phyloP scores from a whole-genome alignment of 2,113 vertebrate species.

The Isichthys henryi region DNA sequence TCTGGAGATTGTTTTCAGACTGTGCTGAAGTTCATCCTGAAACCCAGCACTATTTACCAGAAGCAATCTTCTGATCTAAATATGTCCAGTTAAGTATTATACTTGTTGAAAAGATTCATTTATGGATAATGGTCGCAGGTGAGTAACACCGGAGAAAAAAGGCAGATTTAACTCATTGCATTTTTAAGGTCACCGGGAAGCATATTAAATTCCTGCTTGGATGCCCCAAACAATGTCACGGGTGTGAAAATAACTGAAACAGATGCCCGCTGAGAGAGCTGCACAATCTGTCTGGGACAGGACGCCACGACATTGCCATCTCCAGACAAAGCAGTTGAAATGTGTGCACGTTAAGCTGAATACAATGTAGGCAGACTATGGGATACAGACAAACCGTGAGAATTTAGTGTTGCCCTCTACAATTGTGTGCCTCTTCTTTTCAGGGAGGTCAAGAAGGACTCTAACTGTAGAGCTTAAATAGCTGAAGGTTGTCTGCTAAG shows the following conservation, averaged over 20 bases:
- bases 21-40: neutral
- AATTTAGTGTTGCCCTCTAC: neutral
- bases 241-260: neutral
- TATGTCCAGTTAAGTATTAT: neutral
- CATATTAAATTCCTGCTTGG: neutral
- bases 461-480: neutral
- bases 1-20: neutral
- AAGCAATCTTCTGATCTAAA: neutral
- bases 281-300: neutral
- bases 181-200: neutral
- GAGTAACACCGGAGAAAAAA: neutral
- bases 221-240: neutral
- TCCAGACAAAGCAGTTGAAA: neutral
- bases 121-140: neutral
- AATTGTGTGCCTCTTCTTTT: neutral
- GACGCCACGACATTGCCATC: conserved; percentile 14
- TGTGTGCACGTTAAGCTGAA: neutral
- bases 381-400: neutral
- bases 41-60: neutral
- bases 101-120: neutral
- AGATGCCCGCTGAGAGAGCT: neutral
- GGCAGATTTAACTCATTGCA: neutral
- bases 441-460: neutral
- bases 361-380: neutral
- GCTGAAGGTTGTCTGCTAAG: neutral